Conservation (phyloP, 2,888 invertebrate species). For the Apamea anceps region DNA sequence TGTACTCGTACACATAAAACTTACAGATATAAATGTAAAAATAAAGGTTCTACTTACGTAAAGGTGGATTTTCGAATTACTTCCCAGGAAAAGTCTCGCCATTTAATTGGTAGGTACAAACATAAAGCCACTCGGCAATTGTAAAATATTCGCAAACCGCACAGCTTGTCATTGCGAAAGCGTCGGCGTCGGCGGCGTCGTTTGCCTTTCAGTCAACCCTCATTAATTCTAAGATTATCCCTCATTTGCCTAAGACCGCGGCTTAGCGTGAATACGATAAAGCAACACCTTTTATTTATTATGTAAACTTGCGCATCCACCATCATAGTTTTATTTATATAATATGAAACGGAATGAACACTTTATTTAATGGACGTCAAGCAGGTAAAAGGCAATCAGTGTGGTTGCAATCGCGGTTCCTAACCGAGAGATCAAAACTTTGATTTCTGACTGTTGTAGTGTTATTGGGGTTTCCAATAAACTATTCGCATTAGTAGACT, state of each 20-base stretch:
- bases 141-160: constrained; percentile 51
- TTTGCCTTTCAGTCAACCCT: constrained; percentile 58
- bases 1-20: neutral
- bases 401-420: neutral
- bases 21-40: neutral
- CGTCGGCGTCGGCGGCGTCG: constrained; percentile 29
- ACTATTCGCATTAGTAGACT: neutral
- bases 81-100: constrained; percentile 10
- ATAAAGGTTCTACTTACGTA: neutral
- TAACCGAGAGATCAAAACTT: neutral
- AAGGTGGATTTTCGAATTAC: neutral
- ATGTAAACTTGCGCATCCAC: constrained; percentile 41
- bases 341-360: neutral
- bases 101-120: constrained; percentile 15
- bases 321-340: constrained; percentile 20
- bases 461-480: neutral
- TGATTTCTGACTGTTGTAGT: neutral
- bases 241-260: constrained; percentile 70
- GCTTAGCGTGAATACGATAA: constrained; percentile 56
- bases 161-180: constrained; percentile 43
- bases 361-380: constrained; percentile 1
- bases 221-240: constrained; percentile 74
- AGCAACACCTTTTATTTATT: constrained; percentile 58
- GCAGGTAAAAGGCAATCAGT: neutral
- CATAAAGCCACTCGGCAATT: constrained; percentile 31